Base-by-base conservation (phyloP, 2,113 vertebrate genomes). In the Microcebus ravelobensis region DNA sequence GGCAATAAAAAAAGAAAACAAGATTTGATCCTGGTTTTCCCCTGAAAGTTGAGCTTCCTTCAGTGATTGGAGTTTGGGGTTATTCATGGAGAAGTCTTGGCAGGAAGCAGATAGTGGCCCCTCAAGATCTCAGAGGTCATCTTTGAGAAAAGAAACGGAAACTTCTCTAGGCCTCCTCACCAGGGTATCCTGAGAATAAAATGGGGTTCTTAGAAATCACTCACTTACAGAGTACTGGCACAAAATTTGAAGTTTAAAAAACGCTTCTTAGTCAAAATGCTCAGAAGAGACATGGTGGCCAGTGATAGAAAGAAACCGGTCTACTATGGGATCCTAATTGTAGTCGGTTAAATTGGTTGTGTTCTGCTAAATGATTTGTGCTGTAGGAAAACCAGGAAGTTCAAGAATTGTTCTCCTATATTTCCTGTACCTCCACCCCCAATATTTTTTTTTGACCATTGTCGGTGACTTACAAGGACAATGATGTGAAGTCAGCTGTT, bases 321-420 rank as follows among this genome's bases (percentile, higher is more conserved):
- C 92, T 50, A 39, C 86, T 55, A 4, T 12, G 39, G 61, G 27
- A 81, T 18, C 21, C 50, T 86, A 45, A 55, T 65, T 39, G 9
- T 34, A 18, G 25, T 80, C 21, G 13, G 39, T 90, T 36, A 52
- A 83, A 87, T 45, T 55, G 80, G 29, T 45, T 68, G 14, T 80
- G 23, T 71, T 95, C 39, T 95, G 73, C 34, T 81, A 50, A 61
- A 8, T 73, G 82, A 76, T 90, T 89, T 96, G 70, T 14, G 20
- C 55, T 39, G 1, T 45, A 87, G 95, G 67, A 81, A 96, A 95
- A 55, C 36, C 93, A 81, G 87, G 57, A 97, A 94, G 83, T 57
- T 63, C n/a, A 84, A 82, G 74, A 92, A 93, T 93, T 77, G 67
- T 94, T 91, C 59, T 83, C 81, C 84, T 76, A 50, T 12, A 29